Percentiles rank a stretch among this genome's conserved stretches.
phyloP scores from a whole-genome alignment of 1,140 invertebrate genomes.

The Caligus rogercresseyi region DNA sequence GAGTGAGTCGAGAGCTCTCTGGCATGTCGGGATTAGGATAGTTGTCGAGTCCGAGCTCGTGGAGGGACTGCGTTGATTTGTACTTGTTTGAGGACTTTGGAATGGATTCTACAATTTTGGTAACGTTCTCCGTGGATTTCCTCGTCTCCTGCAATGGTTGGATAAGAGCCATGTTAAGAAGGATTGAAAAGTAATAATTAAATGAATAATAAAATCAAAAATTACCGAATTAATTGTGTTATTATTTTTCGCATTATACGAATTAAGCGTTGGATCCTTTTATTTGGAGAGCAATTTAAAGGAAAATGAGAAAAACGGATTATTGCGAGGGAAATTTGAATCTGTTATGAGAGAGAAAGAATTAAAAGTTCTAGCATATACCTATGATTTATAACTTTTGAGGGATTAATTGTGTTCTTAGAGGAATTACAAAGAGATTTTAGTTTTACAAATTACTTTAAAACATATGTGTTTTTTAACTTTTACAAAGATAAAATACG shows the following conservation, averaged over 20 bases:
- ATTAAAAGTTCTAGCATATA: not conserved
- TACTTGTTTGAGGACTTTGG: slow-evolving; percentile 7
- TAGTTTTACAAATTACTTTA: no score
- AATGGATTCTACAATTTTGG: slow-evolving; percentile 10
- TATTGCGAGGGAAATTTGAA: not conserved
- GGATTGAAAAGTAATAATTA: not conserved
- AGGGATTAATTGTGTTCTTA: no score
- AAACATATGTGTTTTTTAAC: no score
- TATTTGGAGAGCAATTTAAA: not conserved
- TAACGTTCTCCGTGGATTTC: slow-evolving; percentile 19
- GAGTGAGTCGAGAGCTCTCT: slow-evolving; percentile 7
- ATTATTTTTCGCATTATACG: not conserved
- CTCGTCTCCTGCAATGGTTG: slow-evolving; percentile 6
- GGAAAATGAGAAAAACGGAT: not conserved
- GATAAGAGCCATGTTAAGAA: not conserved
- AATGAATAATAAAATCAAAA: not conserved
- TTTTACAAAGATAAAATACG: no score
- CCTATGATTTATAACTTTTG: no score
- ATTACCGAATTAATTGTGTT: not conserved
- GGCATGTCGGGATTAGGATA: slow-evolving; percentile 20
- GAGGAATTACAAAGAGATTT: no score
- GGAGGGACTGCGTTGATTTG: slow-evolving; percentile 15
- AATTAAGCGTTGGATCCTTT: not conserved
- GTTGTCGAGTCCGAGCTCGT: slow-evolving; percentile 18
- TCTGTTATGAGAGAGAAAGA: not conserved